Percentiles rank a stretch among this genome's conserved stretches.
These are phyloP conservation scores for Lepidocyrtoides sp. DNA, from an alignment of 2,888 invertebrate species.

Conservation along the genomic window DNA sequence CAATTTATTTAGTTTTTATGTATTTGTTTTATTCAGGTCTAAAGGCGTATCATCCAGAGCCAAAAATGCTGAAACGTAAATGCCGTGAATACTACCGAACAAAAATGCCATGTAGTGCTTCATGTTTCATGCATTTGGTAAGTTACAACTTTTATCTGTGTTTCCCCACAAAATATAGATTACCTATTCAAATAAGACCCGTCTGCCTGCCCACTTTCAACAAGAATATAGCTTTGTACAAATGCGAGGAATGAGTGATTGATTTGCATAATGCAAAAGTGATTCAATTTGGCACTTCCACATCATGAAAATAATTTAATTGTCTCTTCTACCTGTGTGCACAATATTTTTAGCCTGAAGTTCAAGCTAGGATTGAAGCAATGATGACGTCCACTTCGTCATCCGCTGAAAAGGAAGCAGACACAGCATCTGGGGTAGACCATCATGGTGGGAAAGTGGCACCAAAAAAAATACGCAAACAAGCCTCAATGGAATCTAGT, in stretches of 20 bases:
- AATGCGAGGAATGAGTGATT: neutral
- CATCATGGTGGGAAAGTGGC: constrained; percentile 52
- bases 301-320: constrained; percentile 54
- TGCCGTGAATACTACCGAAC: constrained; percentile 94
- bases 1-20: constrained; percentile 22
- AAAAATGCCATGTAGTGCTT: constrained; percentile 94
- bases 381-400: constrained; percentile 53
- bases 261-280: constrained; percentile 13
- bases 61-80: constrained; percentile 95
- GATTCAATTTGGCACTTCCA: neutral
- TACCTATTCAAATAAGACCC: constrained; percentile 20
- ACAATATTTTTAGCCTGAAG: constrained; percentile 68
- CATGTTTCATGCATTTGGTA: constrained; percentile 96
- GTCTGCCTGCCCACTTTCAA: constrained; percentile 1
- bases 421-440: constrained; percentile 71
- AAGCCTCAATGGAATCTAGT: constrained; percentile 67
- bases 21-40: constrained; percentile 89
- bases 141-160: constrained; percentile 86
- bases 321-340: neutral
- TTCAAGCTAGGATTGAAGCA: constrained; percentile 67
- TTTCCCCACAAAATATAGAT: too few relatives aligned
- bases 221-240: neutral
- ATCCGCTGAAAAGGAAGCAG: constrained; percentile 73
- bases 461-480: constrained; percentile 65
- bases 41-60: constrained; percentile 96